Conservation (phyloP, 1,140 invertebrate species). For the Antheraea mylitta region DNA sequence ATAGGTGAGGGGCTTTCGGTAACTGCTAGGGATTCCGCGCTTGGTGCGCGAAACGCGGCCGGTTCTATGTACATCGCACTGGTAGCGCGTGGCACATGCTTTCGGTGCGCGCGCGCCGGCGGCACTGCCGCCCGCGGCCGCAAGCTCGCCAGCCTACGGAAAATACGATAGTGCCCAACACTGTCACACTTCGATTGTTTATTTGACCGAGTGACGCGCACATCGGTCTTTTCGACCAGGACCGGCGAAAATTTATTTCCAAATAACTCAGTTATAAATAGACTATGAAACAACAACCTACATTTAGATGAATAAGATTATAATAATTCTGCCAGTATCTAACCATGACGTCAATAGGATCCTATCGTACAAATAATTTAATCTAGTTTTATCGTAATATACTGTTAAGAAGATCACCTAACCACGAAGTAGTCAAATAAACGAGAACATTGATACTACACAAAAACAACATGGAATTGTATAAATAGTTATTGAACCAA, state of each 20-base stretch:
- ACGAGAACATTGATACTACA: conserved; percentile 32
- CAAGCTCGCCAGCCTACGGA: conserved; percentile 59
- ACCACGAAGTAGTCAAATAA: conserved; percentile 22
- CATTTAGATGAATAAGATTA: conserved; percentile 7
- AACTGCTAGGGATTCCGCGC: conserved; percentile 65
- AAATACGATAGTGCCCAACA: conserved; percentile 63
- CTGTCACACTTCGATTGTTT: conserved; percentile 67
- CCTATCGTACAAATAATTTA: background rate
- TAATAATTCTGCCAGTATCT: conserved; percentile 8
- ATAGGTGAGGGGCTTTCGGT: conserved; percentile 38
- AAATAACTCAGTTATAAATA: conserved; percentile 13
- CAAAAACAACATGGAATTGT: conserved; percentile 40
- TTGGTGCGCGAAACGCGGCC: conserved; percentile 69
- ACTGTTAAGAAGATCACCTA: conserved; percentile 8
- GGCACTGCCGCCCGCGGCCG: conserved; percentile 57
- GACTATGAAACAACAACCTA: background rate
- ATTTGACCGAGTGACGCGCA: conserved; percentile 51
- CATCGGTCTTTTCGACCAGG: conserved; percentile 38
- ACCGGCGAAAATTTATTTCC: background rate
- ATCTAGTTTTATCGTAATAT: conserved; percentile 1
- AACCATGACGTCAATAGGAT: conserved; percentile 7
- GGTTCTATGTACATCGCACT: conserved; percentile 74
- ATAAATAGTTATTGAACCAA: conserved; percentile 58
- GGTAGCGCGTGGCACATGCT: conserved; percentile 69
- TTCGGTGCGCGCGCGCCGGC: conserved; percentile 71